These are phyloP conservation scores for Cylloceria caligata DNA, from an alignment of 2,888 invertebrate genomes.

Conservation along the genomic window DNA sequence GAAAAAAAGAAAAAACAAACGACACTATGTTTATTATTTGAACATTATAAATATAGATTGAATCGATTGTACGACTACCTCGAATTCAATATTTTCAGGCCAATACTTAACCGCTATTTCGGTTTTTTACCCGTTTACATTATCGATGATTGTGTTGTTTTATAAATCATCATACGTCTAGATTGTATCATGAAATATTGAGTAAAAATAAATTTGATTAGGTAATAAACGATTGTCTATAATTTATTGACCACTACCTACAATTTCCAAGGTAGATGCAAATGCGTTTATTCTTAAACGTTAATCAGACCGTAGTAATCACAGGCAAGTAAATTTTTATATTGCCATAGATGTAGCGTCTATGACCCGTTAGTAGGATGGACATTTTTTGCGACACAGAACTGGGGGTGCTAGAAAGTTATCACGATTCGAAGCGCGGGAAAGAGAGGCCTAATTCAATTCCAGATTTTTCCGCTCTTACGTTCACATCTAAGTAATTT, in stretches of 20 bases:
- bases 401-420: too few species aligned
- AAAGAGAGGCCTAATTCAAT: too few species aligned
- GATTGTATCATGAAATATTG: constrained; percentile 85
- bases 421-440: too few species aligned
- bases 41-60: constrained; percentile 68
- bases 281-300: too few species aligned
- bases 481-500: too few species aligned
- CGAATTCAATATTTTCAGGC: constrained; percentile 69
- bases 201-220: constrained; percentile 85
- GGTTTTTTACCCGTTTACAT: constrained; percentile 76
- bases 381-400: too few species aligned
- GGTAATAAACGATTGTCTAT: constrained; percentile 80
- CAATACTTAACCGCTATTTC: constrained; percentile 68
- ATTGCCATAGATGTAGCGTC: too few species aligned
- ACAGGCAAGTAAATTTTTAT: too few species aligned
- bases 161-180: constrained; percentile 84
- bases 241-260: constrained; percentile 7
- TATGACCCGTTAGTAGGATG: too few species aligned
- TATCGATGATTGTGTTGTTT: constrained; percentile 82
- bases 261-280: background rate
- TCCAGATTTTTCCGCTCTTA: too few species aligned
- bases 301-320: too few species aligned
- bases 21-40: constrained; percentile 73
- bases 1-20: constrained; percentile 46
- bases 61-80: constrained; percentile 72